A percentile compares a stretch with the other conserved stretches of the same genome.
Evolutionary conservation across 2,113 vertebrate genomes (phyloP).

Genomic region (Ranitomeya variabilis): DNA sequence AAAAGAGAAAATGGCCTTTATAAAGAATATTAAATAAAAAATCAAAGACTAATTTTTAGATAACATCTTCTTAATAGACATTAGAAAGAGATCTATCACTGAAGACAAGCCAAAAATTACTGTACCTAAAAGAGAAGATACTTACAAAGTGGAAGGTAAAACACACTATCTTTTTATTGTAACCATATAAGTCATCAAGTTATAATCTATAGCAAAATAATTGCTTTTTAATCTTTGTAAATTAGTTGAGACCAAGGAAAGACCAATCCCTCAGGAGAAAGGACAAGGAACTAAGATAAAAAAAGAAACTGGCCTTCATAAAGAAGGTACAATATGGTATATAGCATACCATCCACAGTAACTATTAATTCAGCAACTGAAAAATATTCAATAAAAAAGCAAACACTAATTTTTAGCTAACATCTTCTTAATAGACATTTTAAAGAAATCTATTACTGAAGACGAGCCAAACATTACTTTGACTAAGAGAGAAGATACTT

Average conservation of each 20-base stretch:
- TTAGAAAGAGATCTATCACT: no score
- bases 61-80: no score
- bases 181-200: background rate
- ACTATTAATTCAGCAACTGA: background rate
- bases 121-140: no score
- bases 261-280: conserved; percentile 64
- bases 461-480: background rate
- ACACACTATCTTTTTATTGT: background rate
- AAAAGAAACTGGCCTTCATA: conserved; percentile 65
- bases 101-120: no score
- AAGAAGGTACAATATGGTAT: conserved; percentile 66
- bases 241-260: conserved; percentile 59
- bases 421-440: background rate
- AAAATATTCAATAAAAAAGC: background rate
- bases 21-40: no score
- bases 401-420: background rate
- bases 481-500: background rate
- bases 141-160: no score
- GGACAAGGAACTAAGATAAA: conserved; percentile 63
- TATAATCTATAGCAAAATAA: no score
- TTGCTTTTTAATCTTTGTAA: no score
- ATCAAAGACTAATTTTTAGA: no score
- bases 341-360: background rate
- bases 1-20: no score
- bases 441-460: background rate